Percentiles rank a stretch among this genome's conserved stretches.
These are phyloP conservation scores for Limnephilus auricula DNA, from an alignment of 2,888 invertebrate genomes.

Conservation along the genomic window DNA sequence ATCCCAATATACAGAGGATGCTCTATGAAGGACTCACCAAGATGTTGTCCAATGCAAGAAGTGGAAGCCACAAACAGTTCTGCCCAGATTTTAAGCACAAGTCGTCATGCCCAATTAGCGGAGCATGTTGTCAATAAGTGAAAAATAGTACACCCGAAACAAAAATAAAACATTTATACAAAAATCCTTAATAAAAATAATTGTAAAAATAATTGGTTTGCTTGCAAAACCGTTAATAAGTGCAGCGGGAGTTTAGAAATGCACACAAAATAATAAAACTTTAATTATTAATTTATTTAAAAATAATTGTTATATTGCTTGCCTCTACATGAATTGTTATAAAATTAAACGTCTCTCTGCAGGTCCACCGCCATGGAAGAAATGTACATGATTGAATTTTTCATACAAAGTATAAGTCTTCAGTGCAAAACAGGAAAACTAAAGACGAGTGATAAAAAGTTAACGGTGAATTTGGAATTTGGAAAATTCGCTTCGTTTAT, in stretches of 20 bases:
- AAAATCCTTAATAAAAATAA: not conserved
- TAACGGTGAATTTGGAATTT: constrained; percentile 75
- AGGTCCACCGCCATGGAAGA: constrained; percentile 53
- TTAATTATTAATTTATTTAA: not conserved
- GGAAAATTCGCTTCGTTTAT: constrained; percentile 76
- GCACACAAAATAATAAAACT: not conserved
- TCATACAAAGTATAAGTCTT: constrained; percentile 33
- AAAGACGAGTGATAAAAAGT: constrained; percentile 69
- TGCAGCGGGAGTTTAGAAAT: not conserved
- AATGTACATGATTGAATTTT: constrained; percentile 45
- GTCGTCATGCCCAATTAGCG: constrained; percentile 35
- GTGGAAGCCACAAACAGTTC: constrained; percentile 44
- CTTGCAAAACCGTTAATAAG: not conserved
- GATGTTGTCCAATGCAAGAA: constrained; percentile 43
- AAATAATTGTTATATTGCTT: not conserved
- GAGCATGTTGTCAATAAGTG: constrained; percentile 21
- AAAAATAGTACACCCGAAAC: not conserved
- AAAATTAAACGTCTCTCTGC: constrained; percentile 44
- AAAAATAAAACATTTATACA: not conserved
- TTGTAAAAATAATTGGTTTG: not conserved
- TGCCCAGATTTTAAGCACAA: constrained; percentile 54
- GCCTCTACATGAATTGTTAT: not conserved
- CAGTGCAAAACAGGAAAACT: constrained; percentile 55
- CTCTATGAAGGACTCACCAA: constrained; percentile 47
- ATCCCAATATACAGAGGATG: constrained; percentile 36